Conservation (phyloP, 2,888 invertebrate genomes). For the Pinctada fucata region DNA sequence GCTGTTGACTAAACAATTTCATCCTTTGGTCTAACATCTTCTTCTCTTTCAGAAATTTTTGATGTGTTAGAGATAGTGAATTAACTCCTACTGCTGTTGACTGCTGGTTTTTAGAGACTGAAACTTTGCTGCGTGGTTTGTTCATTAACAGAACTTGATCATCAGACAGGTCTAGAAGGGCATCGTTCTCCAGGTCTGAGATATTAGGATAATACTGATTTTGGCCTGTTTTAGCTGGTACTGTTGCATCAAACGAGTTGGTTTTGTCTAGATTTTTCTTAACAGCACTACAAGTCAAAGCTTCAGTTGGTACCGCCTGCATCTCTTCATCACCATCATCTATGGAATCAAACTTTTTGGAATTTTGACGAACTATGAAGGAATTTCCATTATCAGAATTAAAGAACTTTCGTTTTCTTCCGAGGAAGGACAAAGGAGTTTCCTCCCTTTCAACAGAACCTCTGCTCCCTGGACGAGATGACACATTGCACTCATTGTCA, state of each 20-base stretch:
- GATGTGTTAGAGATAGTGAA: constrained; percentile 53
- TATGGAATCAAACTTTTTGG: constrained; percentile 52
- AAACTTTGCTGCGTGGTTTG: not conserved
- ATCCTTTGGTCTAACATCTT: constrained; percentile 56
- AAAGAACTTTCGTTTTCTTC: constrained; percentile 54
- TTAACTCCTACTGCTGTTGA: constrained; percentile 58
- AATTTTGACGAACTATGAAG: constrained; percentile 20
- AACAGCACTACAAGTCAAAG: not conserved
- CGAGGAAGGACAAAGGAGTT: constrained; percentile 48
- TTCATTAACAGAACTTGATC: constrained; percentile 7
- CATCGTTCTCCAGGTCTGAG: constrained; percentile 65
- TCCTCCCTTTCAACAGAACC: constrained; percentile 56
- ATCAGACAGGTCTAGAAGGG: constrained; percentile 54
- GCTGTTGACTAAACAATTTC: constrained; percentile 37
- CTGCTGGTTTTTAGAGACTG: constrained; percentile 37
- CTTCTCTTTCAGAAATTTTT: constrained; percentile 57
- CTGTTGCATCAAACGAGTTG: not conserved
- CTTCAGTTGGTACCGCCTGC: not conserved
- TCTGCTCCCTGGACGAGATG: constrained; percentile 54
- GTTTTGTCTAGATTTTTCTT: not conserved
- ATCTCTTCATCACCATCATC: constrained; percentile 50
- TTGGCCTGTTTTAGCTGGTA: not conserved
- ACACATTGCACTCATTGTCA: constrained; percentile 35
- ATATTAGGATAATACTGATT: constrained; percentile 56
- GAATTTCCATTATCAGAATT: constrained; percentile 32